Percentiles rank a stretch among this genome's conserved stretches.
These are phyloP conservation scores for Chaetorhynchus papuensis DNA, from an alignment of 2,113 vertebrate species.

Conservation along the genomic window DNA sequence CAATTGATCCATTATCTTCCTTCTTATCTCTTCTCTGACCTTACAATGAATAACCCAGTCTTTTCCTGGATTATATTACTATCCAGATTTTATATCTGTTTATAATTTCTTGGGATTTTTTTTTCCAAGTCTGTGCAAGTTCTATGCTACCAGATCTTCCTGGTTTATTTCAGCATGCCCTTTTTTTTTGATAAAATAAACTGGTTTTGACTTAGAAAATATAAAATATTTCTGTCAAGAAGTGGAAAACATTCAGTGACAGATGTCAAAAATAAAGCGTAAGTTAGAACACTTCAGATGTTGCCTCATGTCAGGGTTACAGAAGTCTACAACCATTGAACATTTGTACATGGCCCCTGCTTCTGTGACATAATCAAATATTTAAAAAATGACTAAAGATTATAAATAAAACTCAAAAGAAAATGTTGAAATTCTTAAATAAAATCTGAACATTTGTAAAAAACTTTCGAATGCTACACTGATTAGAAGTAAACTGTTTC, in stretches of 20 bases:
- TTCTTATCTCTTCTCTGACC: background rate
- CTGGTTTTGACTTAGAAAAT: background rate
- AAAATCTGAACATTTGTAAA: background rate
- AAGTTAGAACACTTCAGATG: background rate
- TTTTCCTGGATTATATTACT: background rate
- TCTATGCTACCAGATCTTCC: background rate
- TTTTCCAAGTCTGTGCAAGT: background rate
- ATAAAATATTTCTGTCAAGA: background rate
- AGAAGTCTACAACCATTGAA: background rate
- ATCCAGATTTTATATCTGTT: background rate
- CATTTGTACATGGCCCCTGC: background rate
- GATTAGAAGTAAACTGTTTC: background rate
- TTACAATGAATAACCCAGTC: background rate
- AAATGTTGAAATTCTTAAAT: background rate
- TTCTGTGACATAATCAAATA: background rate
- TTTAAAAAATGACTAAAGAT: background rate
- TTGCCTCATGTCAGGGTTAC: background rate
- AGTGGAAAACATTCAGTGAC: background rate
- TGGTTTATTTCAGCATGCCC: background rate
- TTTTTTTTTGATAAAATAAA: background rate
- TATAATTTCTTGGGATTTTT: background rate
- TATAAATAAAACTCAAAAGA: background rate
- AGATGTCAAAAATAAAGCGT: background rate
- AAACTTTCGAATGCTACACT: background rate
- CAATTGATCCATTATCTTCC: background rate